Percentiles rank a stretch among this genome's conserved stretches.
Evolutionary conservation across 1,140 invertebrate genomes (phyloP).

Genomic region (Melanaphis sacchari): DNA sequence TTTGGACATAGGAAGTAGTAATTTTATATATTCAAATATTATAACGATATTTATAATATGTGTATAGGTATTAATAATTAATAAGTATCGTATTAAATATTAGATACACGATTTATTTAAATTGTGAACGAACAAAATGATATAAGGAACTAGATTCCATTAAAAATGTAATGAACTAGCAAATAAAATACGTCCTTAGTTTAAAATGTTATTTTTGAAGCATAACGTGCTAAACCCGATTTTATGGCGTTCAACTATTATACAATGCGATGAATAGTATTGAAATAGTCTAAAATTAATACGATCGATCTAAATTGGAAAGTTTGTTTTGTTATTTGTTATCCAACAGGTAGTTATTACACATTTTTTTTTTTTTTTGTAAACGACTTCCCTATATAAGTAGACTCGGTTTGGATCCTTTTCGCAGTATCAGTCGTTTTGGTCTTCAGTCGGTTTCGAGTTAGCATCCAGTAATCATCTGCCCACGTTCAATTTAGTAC

Average conservation of each 20-base stretch:
- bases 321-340: neutral
- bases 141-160: neutral
- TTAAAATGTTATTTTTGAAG: neutral
- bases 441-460: neutral
- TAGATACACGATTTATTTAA: too few relatives aligned
- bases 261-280: neutral
- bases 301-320: constrained; percentile 1
- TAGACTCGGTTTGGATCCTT: neutral
- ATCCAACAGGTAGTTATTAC: neutral
- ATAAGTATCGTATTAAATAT: too few relatives aligned
- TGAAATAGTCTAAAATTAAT: neutral
- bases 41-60: too few relatives aligned
- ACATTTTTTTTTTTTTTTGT: neutral
- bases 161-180: neutral
- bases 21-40: too few relatives aligned
- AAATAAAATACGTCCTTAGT: neutral
- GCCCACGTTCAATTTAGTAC: neutral
- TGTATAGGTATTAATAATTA: too few relatives aligned
- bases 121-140: neutral
- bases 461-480: neutral
- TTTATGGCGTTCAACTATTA: neutral
- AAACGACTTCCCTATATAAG: neutral
- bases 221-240: neutral
- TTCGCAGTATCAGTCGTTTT: neutral
- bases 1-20: too few relatives aligned